A percentile compares a stretch with the other conserved stretches of the same genome.
Conservation (phyloP, 2,888 invertebrate genomes). For the Synanthedon vespiformis region DNA sequence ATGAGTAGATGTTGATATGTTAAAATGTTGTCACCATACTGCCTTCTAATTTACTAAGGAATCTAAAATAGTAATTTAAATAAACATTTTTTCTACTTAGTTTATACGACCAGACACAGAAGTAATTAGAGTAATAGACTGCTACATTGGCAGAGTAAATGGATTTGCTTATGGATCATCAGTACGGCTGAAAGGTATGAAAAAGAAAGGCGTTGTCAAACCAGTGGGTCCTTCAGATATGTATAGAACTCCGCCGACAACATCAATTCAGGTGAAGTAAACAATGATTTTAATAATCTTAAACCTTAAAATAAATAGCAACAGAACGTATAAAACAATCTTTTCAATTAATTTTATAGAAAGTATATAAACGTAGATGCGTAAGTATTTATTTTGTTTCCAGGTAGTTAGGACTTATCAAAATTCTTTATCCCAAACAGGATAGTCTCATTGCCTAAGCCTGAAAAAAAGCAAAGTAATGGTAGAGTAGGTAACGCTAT, state of each 20-base stretch:
- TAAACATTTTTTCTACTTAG: slow-evolving; percentile 7
- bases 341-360: too few relatives aligned
- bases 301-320: background rate
- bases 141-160: slow-evolving; percentile 62
- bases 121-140: slow-evolving; percentile 51
- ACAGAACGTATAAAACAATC: background rate
- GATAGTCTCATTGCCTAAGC: too few relatives aligned
- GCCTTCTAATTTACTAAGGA: too few relatives aligned
- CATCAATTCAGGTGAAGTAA: slow-evolving; percentile 39
- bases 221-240: slow-evolving; percentile 66
- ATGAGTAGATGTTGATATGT: too few relatives aligned
- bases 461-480: too few relatives aligned
- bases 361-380: too few relatives aligned
- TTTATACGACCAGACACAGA: slow-evolving; percentile 40
- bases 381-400: too few relatives aligned
- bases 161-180: slow-evolving; percentile 68
- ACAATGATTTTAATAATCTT: background rate
- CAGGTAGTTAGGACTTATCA: too few relatives aligned
- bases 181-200: slow-evolving; percentile 57
- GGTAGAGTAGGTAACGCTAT: too few relatives aligned
- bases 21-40: too few relatives aligned
- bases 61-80: too few relatives aligned
- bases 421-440: too few relatives aligned
- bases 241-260: slow-evolving; percentile 55
- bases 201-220: slow-evolving; percentile 62